phyloP scores from a whole-genome alignment of 2,888 invertebrate genomes.

The Caenorhabditis drosophilae region DNA sequence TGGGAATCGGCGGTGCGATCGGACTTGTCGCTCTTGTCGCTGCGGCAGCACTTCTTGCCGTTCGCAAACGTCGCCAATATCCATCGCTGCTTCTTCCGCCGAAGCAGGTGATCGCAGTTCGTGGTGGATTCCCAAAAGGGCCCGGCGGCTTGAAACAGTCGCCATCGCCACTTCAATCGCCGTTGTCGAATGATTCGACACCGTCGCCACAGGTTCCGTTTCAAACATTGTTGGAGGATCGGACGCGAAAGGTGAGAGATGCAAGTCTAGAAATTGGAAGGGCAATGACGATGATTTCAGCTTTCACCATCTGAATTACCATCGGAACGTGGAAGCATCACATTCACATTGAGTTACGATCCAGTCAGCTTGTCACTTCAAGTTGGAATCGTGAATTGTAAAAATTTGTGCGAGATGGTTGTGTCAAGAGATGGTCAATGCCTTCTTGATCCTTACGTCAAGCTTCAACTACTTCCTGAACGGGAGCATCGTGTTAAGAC shows the following conservation, averaged over 20 bases:
- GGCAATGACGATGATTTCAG: no score
- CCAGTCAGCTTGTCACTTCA: slow-evolving; percentile 59
- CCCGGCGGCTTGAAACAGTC: slow-evolving; percentile 60
- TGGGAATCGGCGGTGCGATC: slow-evolving; percentile 50
- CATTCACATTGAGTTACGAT: slow-evolving; percentile 64
- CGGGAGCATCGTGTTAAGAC: slow-evolving; percentile 55
- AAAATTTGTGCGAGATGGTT: slow-evolving; percentile 59
- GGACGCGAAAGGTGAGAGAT: slow-evolving; percentile 42
- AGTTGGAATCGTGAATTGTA: slow-evolving; percentile 62
- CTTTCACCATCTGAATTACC: slow-evolving; percentile 57
- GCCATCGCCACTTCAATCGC: slow-evolving; percentile 61
- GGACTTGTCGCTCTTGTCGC: slow-evolving; percentile 58
- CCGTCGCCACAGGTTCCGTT: slow-evolving; percentile 49
- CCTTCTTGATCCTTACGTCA: slow-evolving; percentile 89
- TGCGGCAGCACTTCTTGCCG: slow-evolving; percentile 53
- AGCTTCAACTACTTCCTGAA: slow-evolving; percentile 87
- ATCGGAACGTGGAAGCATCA: slow-evolving; percentile 58
- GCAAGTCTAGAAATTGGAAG: slow-evolving; percentile 1
- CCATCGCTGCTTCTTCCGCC: slow-evolving; percentile 50
- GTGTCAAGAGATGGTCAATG: slow-evolving; percentile 58
- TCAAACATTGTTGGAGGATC: slow-evolving; percentile 46
- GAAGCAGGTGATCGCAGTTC: slow-evolving; percentile 57
- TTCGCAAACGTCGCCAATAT: slow-evolving; percentile 51
- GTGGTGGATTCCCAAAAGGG: slow-evolving; percentile 51
- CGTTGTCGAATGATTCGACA: slow-evolving; percentile 52